Evolutionary conservation across 2,888 invertebrate genomes (phyloP), one percentile per base, ranked within the genome.

Genomic region (Meandrusa payeni): DNA sequence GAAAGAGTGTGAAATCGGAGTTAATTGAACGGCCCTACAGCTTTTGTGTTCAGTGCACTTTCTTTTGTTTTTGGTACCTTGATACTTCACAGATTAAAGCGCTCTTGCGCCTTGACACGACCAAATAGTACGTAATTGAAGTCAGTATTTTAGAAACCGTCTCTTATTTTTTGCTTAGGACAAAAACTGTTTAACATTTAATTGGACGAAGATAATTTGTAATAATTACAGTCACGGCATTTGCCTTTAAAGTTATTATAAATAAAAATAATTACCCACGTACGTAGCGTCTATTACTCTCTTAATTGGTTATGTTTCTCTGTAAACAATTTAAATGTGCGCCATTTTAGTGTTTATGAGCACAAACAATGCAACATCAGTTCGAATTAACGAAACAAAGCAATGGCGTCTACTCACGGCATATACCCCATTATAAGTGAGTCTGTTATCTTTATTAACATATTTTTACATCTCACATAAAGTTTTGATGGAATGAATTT

Each of bases 1-100:
- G 82, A 86, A 83, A 80, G 78, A 70, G 83, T 85, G 87, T 87
- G 87, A 87, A 87, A 87, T 87, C 69, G 77, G 52, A 82, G 69
- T 80, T 87, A 87, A 87, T 87, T 79, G 78, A 69, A 76, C 74
- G 76, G 76, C 76, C 75, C 72, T 80, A 82, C 76, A 69, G 74
- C 74, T 77, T 79, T 83, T 80, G 80, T 80, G 75, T 74, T 76
- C 76, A 79, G 75, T 70, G 23, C 75, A 83, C 67, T 80, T 79
- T 76, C 68, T 69, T 69, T 56, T 61, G 61, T 47, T 46, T 54
- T 51, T 13, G 10, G 3, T 10, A 3, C n/a, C 4, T 4, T n/a
- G 20, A 6, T 12, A 34, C 5, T 9, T 9, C 19, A 5, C 5
- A 11, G 19, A 32, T 27, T 4, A 5, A 33, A 26, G 2, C 2